Evolutionary conservation across 1,140 invertebrate species (phyloP).

Genomic region (Solenopsis fugax): DNA sequence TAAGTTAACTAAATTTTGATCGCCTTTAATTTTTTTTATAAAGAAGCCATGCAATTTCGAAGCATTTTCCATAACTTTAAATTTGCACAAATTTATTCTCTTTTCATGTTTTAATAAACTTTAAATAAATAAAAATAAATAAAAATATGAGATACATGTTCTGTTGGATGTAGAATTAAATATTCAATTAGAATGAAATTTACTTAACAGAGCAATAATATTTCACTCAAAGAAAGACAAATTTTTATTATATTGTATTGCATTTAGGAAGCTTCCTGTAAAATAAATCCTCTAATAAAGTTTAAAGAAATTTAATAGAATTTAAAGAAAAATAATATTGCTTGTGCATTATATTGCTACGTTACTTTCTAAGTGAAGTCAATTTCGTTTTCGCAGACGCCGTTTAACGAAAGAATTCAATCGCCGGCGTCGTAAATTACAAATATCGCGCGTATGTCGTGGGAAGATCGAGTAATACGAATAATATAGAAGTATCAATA

Average conservation of each 20-base stretch:
- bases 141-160: not conserved
- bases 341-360: not conserved
- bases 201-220: not conserved
- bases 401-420: constrained; percentile 14
- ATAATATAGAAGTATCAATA: constrained; percentile 60
- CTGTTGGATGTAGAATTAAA: too few species aligned
- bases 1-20: not conserved
- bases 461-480: constrained; percentile 24
- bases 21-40: not conserved
- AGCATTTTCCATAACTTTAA: too few species aligned
- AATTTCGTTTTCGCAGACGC: not conserved
- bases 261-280: not conserved
- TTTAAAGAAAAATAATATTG: too few species aligned
- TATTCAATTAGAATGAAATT: not conserved
- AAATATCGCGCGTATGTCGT: constrained; percentile 8
- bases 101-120: not conserved
- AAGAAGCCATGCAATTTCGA: not conserved
- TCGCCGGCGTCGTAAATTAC: constrained; percentile 12
- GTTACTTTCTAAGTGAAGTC: constrained; percentile 16
- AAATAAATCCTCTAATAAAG: too few species aligned
- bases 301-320: not conserved
- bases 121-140: not conserved
- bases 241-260: not conserved
- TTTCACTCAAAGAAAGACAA: not conserved
- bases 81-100: too few species aligned